Evolutionary conservation across 2,888 invertebrate species (phyloP), one percentile per base, ranked within the genome.

Genomic region (Tenthredo mesomela): DNA sequence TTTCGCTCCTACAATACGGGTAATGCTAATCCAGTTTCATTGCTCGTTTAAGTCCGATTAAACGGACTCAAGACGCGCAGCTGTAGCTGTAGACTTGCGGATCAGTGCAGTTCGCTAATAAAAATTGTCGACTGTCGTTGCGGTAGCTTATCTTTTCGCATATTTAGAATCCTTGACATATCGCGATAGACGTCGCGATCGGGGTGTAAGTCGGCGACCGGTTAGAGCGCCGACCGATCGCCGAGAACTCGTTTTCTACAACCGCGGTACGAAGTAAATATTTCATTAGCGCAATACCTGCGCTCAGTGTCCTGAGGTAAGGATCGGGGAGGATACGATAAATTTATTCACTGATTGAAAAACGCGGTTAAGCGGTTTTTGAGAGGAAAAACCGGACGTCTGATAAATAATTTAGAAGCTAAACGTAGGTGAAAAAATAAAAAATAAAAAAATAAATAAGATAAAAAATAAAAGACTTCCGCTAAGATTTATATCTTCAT

Each of bases 21-120:
- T 88, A 92, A 92, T 92, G 91, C 89, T 92, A 92, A 92, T 90
- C 91, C 91, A 82, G 78, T 84, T 85, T 85, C 85, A 85, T 84
- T 84, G 80, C 58, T 71, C 73, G 54, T 43, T 78, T 25, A 78
- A 37, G 47, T 15, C 37, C 71, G 80, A 80, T 85, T 54, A 84
- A 84, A 84, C 61, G 47, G 58, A 7, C 15, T 85, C 47, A 61
- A 43, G 78, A 40, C 29, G 40, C 78, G 25, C 75, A 33, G 29
- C n/a, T 40, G 43, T 10, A 18, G 78, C 37, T 18, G 40, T 25
- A 25, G 33, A 37, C 6, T n/a, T n/a, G 40, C 71, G 71, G 71
- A 73, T 73, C 71, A 25, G 37, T 43, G n/a, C 21, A 21, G 12
- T 21, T 37, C 3, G 71, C 43, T 21, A 10, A 73, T 25, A 73